Base-by-base conservation (phyloP, 2,797 vertebrate species). In the Poecile montanus region DNA sequence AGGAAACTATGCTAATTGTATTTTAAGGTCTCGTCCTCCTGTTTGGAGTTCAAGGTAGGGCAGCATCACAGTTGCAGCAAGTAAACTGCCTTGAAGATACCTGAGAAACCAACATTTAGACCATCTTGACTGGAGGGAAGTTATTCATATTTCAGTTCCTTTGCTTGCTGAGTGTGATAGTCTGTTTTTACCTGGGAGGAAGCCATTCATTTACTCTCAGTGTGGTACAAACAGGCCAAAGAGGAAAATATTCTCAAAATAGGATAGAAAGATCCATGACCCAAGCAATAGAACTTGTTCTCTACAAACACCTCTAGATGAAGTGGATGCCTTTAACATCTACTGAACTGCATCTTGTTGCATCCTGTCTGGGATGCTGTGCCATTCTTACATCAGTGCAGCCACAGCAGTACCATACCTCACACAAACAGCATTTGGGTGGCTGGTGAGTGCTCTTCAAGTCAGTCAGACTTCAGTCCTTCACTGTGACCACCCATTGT, bases 401-500 rank as follows among this genome's bases (percentile, higher is more conserved):
- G 25, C 53, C 66, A 7, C 73, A 81, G 72, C 44, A 50, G 22
- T 21, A 4, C 17, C 30, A 6, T 20, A 14, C 23, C 7, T n/a
- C 32, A 18, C 30, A 30, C 0, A 1, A 48, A n/a, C 32, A 23
- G 18, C 48, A 6, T 60, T 73, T 83, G 32, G 9, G 16, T 50
- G n/a, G 7, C 45, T 73, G 45, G n/a, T 4, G 9, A 79, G 30
- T 29, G 26, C 7, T 71, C 45, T 71, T 66, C 34, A 21, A 19
- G 34, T 62, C 22, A 32, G 13, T 32, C 56, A 48, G 19, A 26
- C 51, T 60, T 29, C n/a, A 40, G 20, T 42, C 36, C 4, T 77
- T 84, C 48, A 40, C n/a, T 1, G 1, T 36, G 20, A 27, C 11
- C 57, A 30, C 19, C 13, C 0, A 0, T 10, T 32, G 13, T 11